Percentiles rank a stretch among this genome's conserved stretches.
Evolutionary conservation across 2,888 invertebrate genomes (phyloP).

Genomic region (Xestobium rufovillosum): DNA sequence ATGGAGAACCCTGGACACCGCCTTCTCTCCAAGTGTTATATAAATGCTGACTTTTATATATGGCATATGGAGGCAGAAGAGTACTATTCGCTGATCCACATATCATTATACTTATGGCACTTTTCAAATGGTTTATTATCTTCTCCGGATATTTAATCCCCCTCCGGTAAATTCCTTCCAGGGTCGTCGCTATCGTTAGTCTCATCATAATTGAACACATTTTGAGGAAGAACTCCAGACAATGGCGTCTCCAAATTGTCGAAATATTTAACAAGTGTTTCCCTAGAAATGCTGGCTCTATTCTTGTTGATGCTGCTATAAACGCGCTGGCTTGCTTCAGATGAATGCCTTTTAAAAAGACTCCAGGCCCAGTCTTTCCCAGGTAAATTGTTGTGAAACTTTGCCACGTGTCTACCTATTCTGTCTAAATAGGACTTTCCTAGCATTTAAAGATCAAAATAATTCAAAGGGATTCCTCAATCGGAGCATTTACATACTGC

Average conservation of each 20-base stretch:
- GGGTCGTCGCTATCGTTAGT: too few relatives aligned
- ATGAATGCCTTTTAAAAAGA: constrained; percentile 23
- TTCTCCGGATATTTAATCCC: constrained; percentile 33
- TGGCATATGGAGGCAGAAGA: constrained; percentile 33
- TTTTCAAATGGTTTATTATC: constrained; percentile 31
- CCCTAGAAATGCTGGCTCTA: constrained; percentile 6
- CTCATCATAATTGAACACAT: too few relatives aligned
- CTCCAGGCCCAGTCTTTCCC: constrained; percentile 22
- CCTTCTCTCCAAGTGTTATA: constrained; percentile 16
- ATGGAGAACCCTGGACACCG: constrained; percentile 25
- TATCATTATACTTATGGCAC: constrained; percentile 32
- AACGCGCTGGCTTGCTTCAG: constrained; percentile 16
- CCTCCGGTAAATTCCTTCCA: too few relatives aligned
- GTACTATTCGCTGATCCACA: constrained; percentile 30
- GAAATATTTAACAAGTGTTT: constrained; percentile 18
- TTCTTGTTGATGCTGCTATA: constrained; percentile 13
- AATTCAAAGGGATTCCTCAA: constrained; percentile 24
- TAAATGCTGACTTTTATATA: constrained; percentile 28
- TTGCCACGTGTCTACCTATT: constrained; percentile 16
- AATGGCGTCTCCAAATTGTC: too few relatives aligned
- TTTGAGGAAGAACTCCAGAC: too few relatives aligned
- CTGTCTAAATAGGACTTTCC: constrained; percentile 25
- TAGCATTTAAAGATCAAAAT: constrained; percentile 22
- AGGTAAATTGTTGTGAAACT: constrained; percentile 24
- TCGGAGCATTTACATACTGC: constrained; percentile 19